A percentile compares a stretch with the other conserved stretches of the same genome.
Conservation (phyloP, 1,140 invertebrate genomes). For the Mya arenaria region DNA sequence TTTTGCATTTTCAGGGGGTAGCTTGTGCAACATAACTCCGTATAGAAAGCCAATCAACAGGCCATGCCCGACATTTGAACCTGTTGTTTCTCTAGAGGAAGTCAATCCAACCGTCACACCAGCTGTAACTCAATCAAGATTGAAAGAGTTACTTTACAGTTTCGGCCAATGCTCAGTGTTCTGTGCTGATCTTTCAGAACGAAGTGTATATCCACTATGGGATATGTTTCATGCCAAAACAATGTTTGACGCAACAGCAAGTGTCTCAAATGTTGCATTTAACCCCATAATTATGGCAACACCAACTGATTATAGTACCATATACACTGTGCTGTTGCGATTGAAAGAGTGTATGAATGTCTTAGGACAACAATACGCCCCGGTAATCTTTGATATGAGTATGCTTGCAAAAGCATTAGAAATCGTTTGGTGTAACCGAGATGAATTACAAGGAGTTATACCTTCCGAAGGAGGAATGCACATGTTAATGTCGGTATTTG, state of each 20-base stretch:
- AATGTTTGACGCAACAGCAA: not conserved
- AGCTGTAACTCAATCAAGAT: slow-evolving; percentile 2
- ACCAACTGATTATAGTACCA: slow-evolving; percentile 38
- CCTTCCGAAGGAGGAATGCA: slow-evolving; percentile 36
- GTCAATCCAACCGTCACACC: too few species aligned
- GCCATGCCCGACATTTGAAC: too few species aligned
- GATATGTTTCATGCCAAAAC: not conserved
- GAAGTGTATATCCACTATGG: not conserved
- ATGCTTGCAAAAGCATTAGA: slow-evolving; percentile 17
- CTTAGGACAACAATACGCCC: not conserved
- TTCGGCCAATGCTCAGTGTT: slow-evolving; percentile 1
- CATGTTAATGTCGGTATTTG: slow-evolving; percentile 29
- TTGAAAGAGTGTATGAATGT: slow-evolving; percentile 24
- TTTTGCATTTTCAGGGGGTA: too few species aligned
- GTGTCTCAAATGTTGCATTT: slow-evolving; percentile 16
- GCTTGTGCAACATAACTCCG: too few species aligned
- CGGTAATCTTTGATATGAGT: slow-evolving; percentile 30
- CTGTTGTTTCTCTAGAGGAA: too few species aligned
- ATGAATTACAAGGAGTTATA: slow-evolving; percentile 20
- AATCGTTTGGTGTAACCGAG: slow-evolving; percentile 5
- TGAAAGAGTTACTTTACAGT: slow-evolving; percentile 9
- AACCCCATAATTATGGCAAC: slow-evolving; percentile 38
- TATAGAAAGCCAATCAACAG: too few species aligned
- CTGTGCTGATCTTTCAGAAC: slow-evolving; percentile 7
- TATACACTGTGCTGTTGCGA: slow-evolving; percentile 17